Conservation (phyloP, 1,140 invertebrate species). For the Formica selysi region DNA sequence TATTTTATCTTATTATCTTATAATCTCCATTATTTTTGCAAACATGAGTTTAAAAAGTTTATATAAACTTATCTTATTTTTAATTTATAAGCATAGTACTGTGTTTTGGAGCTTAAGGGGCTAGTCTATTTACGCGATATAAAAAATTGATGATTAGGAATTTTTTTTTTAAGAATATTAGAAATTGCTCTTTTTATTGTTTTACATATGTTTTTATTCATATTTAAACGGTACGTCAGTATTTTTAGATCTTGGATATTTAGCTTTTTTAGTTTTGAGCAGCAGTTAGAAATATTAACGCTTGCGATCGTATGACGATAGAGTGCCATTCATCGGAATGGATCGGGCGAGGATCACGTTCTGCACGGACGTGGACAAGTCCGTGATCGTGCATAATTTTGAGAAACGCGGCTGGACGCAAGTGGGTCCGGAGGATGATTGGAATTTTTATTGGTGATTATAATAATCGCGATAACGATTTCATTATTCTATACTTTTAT, state of each 20-base stretch:
- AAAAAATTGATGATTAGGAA: no score
- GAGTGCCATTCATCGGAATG: slow-evolving; percentile 76
- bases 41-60: neutral
- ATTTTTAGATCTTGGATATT: neutral
- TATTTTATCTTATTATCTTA: neutral
- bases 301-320: slow-evolving; percentile 60
- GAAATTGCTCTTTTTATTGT: no score
- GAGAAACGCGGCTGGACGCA: slow-evolving; percentile 97
- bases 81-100: neutral
- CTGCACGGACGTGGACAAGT: slow-evolving; percentile 97
- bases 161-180: no score
- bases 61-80: neutral
- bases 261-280: neutral
- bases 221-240: no score
- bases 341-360: slow-evolving; percentile 90
- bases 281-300: neutral
- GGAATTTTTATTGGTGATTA: slow-evolving; percentile 97
- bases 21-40: neutral
- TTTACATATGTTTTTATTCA: neutral
- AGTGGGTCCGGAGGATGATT: slow-evolving; percentile 97
- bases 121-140: no score
- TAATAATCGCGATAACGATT: neutral
- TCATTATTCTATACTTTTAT: neutral
- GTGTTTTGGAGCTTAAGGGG: no score
- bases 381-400: slow-evolving; percentile 97